Percentiles rank a stretch among this genome's conserved stretches.
Conservation (phyloP, 2,113 vertebrate genomes). For the Ptilonorhynchus violaceus region DNA sequence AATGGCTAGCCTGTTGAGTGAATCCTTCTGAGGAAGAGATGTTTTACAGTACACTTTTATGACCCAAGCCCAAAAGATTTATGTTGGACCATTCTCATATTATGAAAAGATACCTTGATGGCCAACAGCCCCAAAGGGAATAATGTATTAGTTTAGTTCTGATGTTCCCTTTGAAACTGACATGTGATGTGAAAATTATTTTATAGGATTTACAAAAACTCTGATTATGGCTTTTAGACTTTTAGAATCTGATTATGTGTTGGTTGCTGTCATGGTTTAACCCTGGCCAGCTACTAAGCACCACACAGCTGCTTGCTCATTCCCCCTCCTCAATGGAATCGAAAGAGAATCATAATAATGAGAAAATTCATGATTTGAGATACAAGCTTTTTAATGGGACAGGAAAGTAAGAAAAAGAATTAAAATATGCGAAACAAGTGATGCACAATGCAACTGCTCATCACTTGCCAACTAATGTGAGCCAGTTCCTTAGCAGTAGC, state of each 20-base stretch:
- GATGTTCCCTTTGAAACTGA: not conserved
- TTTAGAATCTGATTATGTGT: not conserved
- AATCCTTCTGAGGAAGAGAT: not conserved
- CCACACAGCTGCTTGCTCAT: not conserved
- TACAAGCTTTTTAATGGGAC: not conserved
- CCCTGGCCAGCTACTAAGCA: not conserved
- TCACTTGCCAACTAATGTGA: not conserved
- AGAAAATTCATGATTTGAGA: not conserved
- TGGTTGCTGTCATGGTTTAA: not conserved
- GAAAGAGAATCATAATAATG: not conserved
- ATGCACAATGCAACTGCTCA: not conserved
- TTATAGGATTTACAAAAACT: not conserved
- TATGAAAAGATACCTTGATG: not conserved
- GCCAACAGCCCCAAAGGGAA: no score
- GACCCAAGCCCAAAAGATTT: not conserved
- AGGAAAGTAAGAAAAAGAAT: not conserved
- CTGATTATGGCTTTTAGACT: not conserved
- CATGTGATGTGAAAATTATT: not conserved
- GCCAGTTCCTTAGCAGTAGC: not conserved
- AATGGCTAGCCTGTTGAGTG: not conserved
- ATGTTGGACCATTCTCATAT: not conserved
- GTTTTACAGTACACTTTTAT: not conserved
- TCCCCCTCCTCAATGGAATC: not conserved
- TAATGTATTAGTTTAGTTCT: not conserved
- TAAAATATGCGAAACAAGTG: not conserved